Conservation (phyloP, 2,113 vertebrate species). For the Ammodytes dubius region DNA sequence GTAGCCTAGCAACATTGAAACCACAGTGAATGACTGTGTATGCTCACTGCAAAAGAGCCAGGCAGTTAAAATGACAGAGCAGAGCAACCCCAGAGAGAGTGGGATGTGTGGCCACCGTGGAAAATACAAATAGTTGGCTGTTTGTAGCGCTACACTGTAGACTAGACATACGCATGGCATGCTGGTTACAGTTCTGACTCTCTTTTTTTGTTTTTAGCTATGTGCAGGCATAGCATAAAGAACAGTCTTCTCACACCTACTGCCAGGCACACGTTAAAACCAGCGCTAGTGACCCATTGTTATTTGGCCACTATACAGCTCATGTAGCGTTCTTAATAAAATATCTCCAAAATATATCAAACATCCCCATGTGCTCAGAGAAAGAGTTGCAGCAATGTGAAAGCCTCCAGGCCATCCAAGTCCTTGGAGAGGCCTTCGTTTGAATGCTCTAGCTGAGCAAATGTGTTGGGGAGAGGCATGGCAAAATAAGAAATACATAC, state of each 20-base stretch:
- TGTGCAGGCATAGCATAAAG: not conserved
- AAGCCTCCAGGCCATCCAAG: slow-evolving; percentile 57
- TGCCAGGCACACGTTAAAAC: slow-evolving; percentile 30
- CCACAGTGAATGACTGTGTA: slow-evolving; percentile 70
- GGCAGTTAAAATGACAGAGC: slow-evolving; percentile 68
- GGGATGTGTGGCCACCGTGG: slow-evolving; percentile 72
- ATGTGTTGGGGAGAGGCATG: slow-evolving; percentile 46
- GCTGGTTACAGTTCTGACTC: slow-evolving; percentile 31
- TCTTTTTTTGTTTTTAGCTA: slow-evolving; percentile 16
- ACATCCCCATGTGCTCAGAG: slow-evolving; percentile 31
- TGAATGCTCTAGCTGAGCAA: slow-evolving; percentile 59
- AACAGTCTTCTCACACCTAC: slow-evolving; percentile 15
- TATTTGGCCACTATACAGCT: slow-evolving; percentile 23
- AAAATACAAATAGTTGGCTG: slow-evolving; percentile 70
- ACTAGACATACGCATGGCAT: slow-evolving; percentile 44
- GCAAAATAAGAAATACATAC: slow-evolving; percentile 64
- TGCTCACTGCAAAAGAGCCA: slow-evolving; percentile 71
- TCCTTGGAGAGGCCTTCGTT: slow-evolving; percentile 42
- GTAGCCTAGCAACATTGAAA: slow-evolving; percentile 86
- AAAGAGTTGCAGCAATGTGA: slow-evolving; percentile 44
- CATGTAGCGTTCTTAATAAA: slow-evolving; percentile 32
- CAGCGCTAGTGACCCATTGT: slow-evolving; percentile 26
- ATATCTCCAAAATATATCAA: slow-evolving; percentile 29
- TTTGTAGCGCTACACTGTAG: slow-evolving; percentile 40
- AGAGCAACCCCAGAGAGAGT: slow-evolving; percentile 76